phyloP scores from a whole-genome alignment of 2,797 vertebrate species.

The Lacerta agilis region DNA sequence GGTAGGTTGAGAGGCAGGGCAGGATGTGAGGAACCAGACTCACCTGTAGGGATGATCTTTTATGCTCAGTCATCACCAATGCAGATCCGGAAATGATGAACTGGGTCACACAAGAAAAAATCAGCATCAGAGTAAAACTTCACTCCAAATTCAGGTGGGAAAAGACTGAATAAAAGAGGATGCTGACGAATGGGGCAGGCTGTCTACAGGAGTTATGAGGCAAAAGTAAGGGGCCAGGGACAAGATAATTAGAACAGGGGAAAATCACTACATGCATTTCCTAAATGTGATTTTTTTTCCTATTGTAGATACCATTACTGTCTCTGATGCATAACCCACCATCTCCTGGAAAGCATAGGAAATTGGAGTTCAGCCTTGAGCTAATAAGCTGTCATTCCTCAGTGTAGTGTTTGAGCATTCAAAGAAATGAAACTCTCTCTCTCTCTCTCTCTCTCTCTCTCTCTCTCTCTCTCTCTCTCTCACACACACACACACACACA shows the following conservation, averaged over 20 bases:
- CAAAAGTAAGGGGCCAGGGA: too few relatives aligned
- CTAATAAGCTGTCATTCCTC: background rate
- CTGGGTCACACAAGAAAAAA: constrained; percentile 42
- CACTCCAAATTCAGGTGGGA: rapidly evolving
- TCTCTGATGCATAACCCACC: too few relatives aligned
- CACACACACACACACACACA: background rate
- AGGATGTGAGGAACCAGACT: constrained; percentile 38
- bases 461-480: too few relatives aligned
- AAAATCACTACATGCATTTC: background rate
- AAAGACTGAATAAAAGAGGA: background rate
- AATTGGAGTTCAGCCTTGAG: background rate
- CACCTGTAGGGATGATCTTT: constrained; percentile 70
- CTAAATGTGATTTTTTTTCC: background rate
- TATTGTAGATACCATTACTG: background rate
- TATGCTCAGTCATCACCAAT: constrained; percentile 72
- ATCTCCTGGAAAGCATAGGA: too few relatives aligned
- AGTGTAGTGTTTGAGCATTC: background rate
- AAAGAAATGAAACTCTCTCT: background rate
- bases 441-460: too few relatives aligned
- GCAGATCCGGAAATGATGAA: constrained; percentile 77
- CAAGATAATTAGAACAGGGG: background rate
- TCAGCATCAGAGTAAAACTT: background rate
- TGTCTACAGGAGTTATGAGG: background rate
- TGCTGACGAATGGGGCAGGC: background rate
- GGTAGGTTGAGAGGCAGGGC: too few relatives aligned